phyloP scores from a whole-genome alignment of 1,140 invertebrate genomes.

The Samia ricini region DNA sequence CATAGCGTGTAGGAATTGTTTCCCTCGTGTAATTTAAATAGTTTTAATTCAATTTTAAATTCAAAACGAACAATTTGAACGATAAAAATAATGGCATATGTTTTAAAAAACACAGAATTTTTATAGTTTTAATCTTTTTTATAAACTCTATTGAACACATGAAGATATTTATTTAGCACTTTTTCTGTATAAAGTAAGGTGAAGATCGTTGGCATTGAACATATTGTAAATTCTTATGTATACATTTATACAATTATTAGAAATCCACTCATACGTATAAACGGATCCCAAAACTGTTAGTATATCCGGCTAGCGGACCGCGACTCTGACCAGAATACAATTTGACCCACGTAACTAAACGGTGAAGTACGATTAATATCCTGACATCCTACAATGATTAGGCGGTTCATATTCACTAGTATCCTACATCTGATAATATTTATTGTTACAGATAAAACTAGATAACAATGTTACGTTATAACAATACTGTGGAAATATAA shows the following conservation, averaged over 20 bases:
- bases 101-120: too few relatives aligned
- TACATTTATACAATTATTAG: conserved; percentile 13
- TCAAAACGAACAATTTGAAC: background rate
- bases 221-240: background rate
- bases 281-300: conserved; percentile 36
- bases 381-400: conserved; percentile 42
- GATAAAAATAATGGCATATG: too few relatives aligned
- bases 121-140: too few relatives aligned
- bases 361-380: conserved; percentile 30
- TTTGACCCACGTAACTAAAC: conserved; percentile 25
- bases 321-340: conserved; percentile 32
- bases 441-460: background rate
- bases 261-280: conserved; percentile 25
- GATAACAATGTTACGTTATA: too few relatives aligned
- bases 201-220: too few relatives aligned
- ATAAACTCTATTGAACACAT: too few relatives aligned
- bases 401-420: conserved; percentile 8
- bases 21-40: background rate
- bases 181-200: too few relatives aligned
- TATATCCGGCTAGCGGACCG: conserved; percentile 55
- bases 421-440: background rate
- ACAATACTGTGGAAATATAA: too few relatives aligned
- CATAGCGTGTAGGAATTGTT: background rate
- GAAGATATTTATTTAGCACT: too few relatives aligned
- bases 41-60: background rate